phyloP scores from a whole-genome alignment of 2,888 invertebrate genomes.

The Malacosoma neustria region DNA sequence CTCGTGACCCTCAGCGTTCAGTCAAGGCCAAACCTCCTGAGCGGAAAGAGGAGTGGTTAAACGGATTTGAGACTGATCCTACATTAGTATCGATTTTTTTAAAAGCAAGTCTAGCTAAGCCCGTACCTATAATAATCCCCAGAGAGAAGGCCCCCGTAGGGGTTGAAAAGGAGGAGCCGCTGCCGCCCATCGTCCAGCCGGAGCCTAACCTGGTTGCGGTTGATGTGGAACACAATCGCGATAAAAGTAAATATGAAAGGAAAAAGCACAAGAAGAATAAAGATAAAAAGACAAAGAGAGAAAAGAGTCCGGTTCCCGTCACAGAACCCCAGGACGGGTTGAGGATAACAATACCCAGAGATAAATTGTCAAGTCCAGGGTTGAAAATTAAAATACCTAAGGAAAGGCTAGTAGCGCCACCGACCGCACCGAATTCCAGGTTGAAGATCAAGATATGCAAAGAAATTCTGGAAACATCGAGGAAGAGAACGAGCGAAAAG shows the following conservation, averaged over 20 bases:
- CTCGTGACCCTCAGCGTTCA: conserved; percentile 69
- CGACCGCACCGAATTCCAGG: conserved; percentile 55
- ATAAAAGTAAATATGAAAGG: conserved; percentile 81
- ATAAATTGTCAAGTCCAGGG: conserved; percentile 64
- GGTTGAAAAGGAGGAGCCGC: conserved; percentile 28
- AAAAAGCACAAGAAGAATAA: conserved; percentile 84
- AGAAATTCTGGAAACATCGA: conserved; percentile 77
- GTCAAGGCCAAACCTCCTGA: conserved; percentile 50
- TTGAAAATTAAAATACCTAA: conserved; percentile 89
- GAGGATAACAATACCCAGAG: conserved; percentile 59
- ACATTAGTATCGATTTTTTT: conserved; percentile 80
- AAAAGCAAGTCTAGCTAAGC: conserved; percentile 77
- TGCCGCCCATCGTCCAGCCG: conserved; percentile 15
- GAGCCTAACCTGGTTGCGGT: conserved; percentile 24
- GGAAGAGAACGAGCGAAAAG: conserved; percentile 34
- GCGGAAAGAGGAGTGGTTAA: conserved; percentile 53
- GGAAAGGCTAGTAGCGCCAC: conserved; percentile 78
- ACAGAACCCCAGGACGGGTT: conserved; percentile 33
- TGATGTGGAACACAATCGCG: conserved; percentile 63
- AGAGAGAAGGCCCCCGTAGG: conserved; percentile 51
- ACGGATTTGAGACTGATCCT: conserved; percentile 83
- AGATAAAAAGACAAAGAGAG: conserved; percentile 56
- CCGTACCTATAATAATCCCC: conserved; percentile 55
- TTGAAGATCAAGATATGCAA: conserved; percentile 89
- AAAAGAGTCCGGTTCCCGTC: conserved; percentile 29